Base-by-base conservation (phyloP, 2,888 invertebrate species). In the Leucoptera coffeella region DNA sequence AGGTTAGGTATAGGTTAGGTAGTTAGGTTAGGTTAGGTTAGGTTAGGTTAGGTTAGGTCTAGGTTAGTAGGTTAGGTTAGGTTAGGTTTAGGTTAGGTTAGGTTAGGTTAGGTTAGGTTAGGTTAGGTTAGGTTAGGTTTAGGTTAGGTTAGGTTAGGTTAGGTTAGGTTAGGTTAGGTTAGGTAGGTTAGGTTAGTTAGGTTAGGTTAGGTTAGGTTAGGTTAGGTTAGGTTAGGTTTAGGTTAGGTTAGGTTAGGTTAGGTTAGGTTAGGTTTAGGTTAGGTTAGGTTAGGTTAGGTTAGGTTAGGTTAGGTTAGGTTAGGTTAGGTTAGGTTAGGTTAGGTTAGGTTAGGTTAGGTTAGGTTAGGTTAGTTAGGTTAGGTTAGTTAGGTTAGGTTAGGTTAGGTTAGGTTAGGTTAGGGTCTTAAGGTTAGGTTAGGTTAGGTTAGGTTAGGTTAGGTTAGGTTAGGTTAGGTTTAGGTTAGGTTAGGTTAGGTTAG, bases 281-380 rank as follows among this genome's bases (percentile, higher is more conserved):
- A 31, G 33, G 28, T 28, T 29, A 29, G 29, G 29, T 25, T 29
- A 26, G 24, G 24, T 24, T 24, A 24, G 24, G 24, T 32, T 35
- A 33, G 35, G 35, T 35, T 35, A 33, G 34, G 36, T 36, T 36
- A 36, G 36, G 36, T 36, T 36, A 36, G 36, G 37, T 36, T 36
- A 33, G 36, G 34, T 35, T 34, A 32, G 32, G 36, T 33, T 37
- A 35, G 37, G 37, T 38, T 37, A 36, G 38, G 36, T 38, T 37
- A 35, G 38, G 35, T 36, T 35, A 36, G 38, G 35, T 35, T 36
- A 36, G 36, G 38, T 37, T 37, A 34, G 35, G 33, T 29, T 30
- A 31, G 29, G 30, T 28, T 29, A 32, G 33, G 31, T 31, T 30
- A 34, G 32, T 28, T 28, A 28, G 27, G 30, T 30, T 26, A 26